Percentiles rank a stretch among this genome's conserved stretches.
These are phyloP conservation scores for Sciaenops ocellatus DNA, from an alignment of 2,797 vertebrate species.

Conservation along the genomic window DNA sequence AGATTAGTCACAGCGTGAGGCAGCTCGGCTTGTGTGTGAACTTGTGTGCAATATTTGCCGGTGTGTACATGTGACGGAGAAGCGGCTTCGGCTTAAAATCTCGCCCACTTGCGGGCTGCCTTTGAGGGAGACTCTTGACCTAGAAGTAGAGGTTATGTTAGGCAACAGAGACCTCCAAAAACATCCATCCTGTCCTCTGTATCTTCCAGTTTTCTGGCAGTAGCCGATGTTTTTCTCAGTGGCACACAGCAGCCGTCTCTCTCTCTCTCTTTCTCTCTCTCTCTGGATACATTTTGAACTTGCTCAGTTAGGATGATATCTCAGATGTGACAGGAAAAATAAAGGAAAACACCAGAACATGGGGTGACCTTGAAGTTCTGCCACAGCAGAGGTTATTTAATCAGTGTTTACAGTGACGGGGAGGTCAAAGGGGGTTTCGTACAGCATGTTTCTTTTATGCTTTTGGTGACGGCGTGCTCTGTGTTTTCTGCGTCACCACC, in stretches of 20 bases:
- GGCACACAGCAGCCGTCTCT: not conserved
- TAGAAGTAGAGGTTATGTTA: not conserved
- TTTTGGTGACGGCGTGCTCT: not conserved
- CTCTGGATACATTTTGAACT: not conserved
- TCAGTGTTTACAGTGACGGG: conserved; percentile 28
- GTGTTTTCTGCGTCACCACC: not conserved
- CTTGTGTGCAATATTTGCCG: not conserved
- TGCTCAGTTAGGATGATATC: not conserved
- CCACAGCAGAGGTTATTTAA: conserved; percentile 44
- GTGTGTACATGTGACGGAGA: conserved; percentile 1
- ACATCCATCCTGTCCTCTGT: not conserved
- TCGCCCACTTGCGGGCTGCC: not conserved
- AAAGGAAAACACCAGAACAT: conserved; percentile 10
- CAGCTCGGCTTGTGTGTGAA: conserved; percentile 2
- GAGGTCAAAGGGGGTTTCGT: conserved; percentile 13
- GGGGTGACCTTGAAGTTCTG: conserved; percentile 64
- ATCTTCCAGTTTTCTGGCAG: not conserved
- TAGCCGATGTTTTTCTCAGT: not conserved
- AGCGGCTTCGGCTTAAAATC: not conserved
- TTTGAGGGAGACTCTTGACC: not conserved
- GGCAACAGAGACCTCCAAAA: not conserved
- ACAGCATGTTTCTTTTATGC: conserved; percentile 7
- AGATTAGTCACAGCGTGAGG: conserved; percentile 66
- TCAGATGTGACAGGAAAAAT: not conserved
- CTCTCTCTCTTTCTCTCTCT: no score